These are phyloP conservation scores for Eubasilissa splendida DNA, from an alignment of 2,888 invertebrate species.

Conservation along the genomic window DNA sequence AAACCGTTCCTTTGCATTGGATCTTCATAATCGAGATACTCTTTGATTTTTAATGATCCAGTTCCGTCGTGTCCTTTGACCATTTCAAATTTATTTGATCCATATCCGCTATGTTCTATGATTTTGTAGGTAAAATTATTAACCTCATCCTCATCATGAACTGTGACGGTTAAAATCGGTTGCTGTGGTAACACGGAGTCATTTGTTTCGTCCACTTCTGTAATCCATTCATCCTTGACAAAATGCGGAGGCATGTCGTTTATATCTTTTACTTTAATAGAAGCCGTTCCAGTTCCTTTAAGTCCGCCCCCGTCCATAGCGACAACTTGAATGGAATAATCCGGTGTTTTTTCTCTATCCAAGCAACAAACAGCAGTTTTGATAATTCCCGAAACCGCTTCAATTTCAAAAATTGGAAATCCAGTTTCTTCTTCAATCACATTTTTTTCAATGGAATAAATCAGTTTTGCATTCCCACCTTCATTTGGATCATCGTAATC, in stretches of 20 bases:
- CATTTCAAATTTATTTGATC: conserved; percentile 69
- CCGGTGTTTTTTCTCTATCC: conserved; percentile 69
- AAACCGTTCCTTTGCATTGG: conserved; percentile 69
- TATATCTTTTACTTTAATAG: conserved; percentile 71
- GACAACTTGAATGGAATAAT: conserved; percentile 70
- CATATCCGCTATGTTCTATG: conserved; percentile 66
- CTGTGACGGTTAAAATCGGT: conserved; percentile 68
- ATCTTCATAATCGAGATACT: conserved; percentile 72
- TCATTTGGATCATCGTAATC: conserved; percentile 74
- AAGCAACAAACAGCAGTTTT: conserved; percentile 69
- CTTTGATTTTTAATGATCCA: conserved; percentile 68
- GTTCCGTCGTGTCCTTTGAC: conserved; percentile 68
- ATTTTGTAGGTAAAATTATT: conserved; percentile 69
- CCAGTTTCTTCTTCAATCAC: conserved; percentile 72
- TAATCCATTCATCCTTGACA: conserved; percentile 69
- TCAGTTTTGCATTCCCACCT: conserved; percentile 73
- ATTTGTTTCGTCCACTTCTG: conserved; percentile 69
- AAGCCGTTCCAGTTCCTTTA: conserved; percentile 72
- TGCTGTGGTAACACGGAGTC: conserved; percentile 65
- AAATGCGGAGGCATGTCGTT: conserved; percentile 75
- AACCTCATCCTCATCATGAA: conserved; percentile 69
- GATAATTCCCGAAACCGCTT: conserved; percentile 70
- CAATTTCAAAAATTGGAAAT: conserved; percentile 71
- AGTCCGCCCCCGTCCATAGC: conserved; percentile 69
- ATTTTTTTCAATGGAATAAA: conserved; percentile 72